A percentile compares a stretch with the other conserved stretches of the same genome.
These are phyloP conservation scores for Hirudinaria manillensis DNA, from an alignment of 2,888 invertebrate species.

Conservation along the genomic window DNA sequence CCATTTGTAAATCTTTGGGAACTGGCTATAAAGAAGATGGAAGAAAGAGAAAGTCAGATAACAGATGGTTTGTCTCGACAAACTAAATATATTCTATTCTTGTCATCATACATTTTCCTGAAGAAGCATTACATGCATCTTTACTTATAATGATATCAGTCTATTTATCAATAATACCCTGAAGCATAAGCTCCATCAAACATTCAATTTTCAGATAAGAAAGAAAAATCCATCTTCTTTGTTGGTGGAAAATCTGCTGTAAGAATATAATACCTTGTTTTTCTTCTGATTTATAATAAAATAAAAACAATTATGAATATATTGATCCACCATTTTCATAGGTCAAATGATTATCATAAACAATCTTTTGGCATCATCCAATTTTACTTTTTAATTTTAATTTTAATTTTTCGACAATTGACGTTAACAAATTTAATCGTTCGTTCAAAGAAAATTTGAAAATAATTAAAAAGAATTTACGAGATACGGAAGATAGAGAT, in stretches of 20 bases:
- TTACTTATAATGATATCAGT: no score
- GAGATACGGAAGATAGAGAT: no score
- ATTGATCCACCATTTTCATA: background rate
- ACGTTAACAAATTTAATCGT: no score
- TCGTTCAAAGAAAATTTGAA: no score
- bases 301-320: background rate
- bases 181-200: conserved; percentile 1
- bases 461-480: no score
- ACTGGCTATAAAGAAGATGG: conserved; percentile 43
- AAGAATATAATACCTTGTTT: conserved; percentile 23
- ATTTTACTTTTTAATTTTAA: background rate
- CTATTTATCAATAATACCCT: background rate
- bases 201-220: conserved; percentile 37
- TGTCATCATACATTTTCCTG: no score
- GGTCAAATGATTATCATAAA: background rate
- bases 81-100: no score
- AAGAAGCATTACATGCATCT: no score
- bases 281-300: background rate
- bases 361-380: background rate
- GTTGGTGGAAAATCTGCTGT: conserved; percentile 51
- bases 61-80: background rate
- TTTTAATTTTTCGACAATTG: background rate
- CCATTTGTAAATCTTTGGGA: conserved; percentile 44
- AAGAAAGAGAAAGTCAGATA: conserved; percentile 11
- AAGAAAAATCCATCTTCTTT: conserved; percentile 48